phyloP scores from a whole-genome alignment of 2,113 vertebrate genomes.

The Riparia riparia region DNA sequence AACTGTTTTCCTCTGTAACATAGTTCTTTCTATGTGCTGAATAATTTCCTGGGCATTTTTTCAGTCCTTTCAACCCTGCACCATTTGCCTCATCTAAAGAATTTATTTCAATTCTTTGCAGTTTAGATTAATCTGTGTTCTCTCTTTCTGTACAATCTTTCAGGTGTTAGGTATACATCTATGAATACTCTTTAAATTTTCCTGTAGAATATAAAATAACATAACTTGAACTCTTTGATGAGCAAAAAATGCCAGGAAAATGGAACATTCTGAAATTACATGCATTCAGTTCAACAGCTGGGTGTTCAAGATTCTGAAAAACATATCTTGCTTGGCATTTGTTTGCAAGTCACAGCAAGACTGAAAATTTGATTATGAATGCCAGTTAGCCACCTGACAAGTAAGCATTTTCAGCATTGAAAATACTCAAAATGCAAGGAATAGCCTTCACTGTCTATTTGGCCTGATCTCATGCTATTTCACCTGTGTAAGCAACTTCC shows the following conservation, averaged over 20 bases:
- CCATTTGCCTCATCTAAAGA: not conserved
- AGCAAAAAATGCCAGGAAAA: not conserved
- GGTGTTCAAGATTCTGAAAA: not conserved
- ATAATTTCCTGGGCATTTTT: not conserved
- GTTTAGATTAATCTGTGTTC: not conserved
- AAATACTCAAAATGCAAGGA: not conserved
- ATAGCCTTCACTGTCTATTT: not conserved
- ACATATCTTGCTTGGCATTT: not conserved
- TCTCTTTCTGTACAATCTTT: not conserved
- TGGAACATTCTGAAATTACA: not conserved
- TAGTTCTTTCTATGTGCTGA: not conserved
- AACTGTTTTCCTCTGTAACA: not conserved
- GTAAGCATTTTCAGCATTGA: not conserved
- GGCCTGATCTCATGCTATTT: not conserved
- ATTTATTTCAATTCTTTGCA: not conserved
- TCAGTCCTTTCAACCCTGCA: not conserved
- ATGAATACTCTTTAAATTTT: not conserved
- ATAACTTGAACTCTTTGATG: not conserved
- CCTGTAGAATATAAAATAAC: not conserved
- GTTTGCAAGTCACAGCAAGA: not conserved
- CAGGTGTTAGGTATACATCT: not conserved
- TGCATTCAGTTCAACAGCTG: not conserved
- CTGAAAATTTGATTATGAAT: not conserved
- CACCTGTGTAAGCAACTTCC: not conserved
- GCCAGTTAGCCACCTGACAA: not conserved